A percentile compares a stretch with the other conserved stretches of the same genome.
These are phyloP conservation scores for Saccostrea echinata DNA, from an alignment of 1,140 invertebrate species.

Conservation along the genomic window DNA sequence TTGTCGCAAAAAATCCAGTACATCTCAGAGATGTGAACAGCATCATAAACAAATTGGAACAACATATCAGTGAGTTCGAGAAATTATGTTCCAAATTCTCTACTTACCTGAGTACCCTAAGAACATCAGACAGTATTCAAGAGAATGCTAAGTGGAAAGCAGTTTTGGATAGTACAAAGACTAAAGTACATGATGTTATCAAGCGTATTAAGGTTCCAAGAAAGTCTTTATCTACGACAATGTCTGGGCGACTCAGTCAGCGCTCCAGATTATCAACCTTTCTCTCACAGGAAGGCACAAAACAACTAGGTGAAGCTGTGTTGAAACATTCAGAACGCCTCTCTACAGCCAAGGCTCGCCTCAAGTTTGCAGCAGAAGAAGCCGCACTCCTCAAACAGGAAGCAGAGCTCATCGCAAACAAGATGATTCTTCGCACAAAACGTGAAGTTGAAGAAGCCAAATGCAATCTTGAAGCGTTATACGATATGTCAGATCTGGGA, in stretches of 20 bases:
- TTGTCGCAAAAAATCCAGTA: background rate
- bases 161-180: background rate
- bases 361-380: conserved; percentile 41
- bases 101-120: background rate
- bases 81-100: background rate
- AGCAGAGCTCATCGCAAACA: conserved; percentile 34
- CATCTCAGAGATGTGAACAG: background rate
- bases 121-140: background rate
- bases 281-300: background rate
- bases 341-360: conserved; percentile 23
- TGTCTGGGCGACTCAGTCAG: conserved; percentile 2
- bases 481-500: background rate
- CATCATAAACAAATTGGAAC: background rate
- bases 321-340: background rate
- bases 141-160: background rate
- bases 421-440: background rate
- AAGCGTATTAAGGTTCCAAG: background rate
- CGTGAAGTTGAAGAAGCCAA: conserved; percentile 24
- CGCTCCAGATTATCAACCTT: background rate
- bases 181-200: background rate
- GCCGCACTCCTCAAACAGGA: background rate
- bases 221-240: background rate
- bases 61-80: background rate
- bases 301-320: background rate
- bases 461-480: conserved; percentile 12